Evolutionary conservation across 1,140 invertebrate species (phyloP).

Genomic region (Saxidomus purpurata): DNA sequence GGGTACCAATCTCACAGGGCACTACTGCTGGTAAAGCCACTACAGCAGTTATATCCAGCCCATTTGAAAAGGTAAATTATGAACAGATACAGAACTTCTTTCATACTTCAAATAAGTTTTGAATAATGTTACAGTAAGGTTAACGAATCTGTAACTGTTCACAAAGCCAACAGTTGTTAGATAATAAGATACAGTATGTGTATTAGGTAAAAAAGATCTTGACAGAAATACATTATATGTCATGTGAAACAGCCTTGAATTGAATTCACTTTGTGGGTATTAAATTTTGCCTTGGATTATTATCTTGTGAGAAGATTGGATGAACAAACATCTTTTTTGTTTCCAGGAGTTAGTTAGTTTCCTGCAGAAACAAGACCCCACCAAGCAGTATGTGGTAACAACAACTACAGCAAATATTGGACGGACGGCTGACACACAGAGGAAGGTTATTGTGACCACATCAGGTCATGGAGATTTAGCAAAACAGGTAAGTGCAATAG

Average conservation of each 20-base stretch:
- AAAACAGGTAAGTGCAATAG: conserved; percentile 74
- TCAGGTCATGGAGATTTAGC: conserved; percentile 73
- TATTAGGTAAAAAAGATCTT: too few species aligned
- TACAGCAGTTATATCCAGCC: conserved; percentile 76
- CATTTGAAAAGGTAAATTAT: conserved; percentile 83
- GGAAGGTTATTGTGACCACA: conserved; percentile 80
- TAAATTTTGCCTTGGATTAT: too few species aligned
- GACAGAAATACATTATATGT: too few species aligned
- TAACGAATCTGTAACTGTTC: too few species aligned
- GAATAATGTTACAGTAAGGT: too few species aligned
- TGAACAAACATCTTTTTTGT: not conserved
- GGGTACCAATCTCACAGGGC: conserved; percentile 54
- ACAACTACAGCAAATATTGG: conserved; percentile 68
- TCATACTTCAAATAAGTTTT: too few species aligned
- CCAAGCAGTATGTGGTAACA: conserved; percentile 73
- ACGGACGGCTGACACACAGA: conserved; percentile 70
- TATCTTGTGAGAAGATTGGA: too few species aligned
- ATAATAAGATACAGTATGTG: too few species aligned
- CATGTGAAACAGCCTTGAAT: too few species aligned
- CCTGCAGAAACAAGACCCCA: conserved; percentile 82
- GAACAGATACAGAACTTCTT: too few species aligned
- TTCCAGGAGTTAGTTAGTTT: conserved; percentile 83
- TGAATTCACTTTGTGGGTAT: too few species aligned
- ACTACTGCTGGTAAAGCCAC: conserved; percentile 41
- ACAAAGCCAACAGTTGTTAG: too few species aligned